Percentiles rank a stretch among this genome's conserved stretches.
These are phyloP conservation scores for Caenorhabditis elegans DNA, from an alignment of 1,140 invertebrate genomes.

Conservation along the genomic window WBcel235 BX284605.5:11056001-11056500, in stretches of 20 bases:
- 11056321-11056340: neutral
- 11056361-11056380: neutral
- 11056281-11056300: too few relatives aligned
- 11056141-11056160: neutral
- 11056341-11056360: neutral
- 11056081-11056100: neutral
- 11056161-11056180: neutral
- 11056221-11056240: conserved; percentile 14
- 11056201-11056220: neutral
- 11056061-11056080: neutral
- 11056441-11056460: neutral
- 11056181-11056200: neutral
- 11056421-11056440: neutral
- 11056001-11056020: neutral
- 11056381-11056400: neutral
- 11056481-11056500: conserved; percentile 5
- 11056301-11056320: too few relatives aligned
- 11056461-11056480: neutral
- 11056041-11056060: neutral
- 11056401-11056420: neutral
- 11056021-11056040: neutral
- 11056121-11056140: neutral
- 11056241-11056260: neutral
- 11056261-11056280: neutral
- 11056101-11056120: neutral